Base-by-base conservation (phyloP, 2,113 vertebrate species). In the Brachypodius melanocephalos region DNA sequence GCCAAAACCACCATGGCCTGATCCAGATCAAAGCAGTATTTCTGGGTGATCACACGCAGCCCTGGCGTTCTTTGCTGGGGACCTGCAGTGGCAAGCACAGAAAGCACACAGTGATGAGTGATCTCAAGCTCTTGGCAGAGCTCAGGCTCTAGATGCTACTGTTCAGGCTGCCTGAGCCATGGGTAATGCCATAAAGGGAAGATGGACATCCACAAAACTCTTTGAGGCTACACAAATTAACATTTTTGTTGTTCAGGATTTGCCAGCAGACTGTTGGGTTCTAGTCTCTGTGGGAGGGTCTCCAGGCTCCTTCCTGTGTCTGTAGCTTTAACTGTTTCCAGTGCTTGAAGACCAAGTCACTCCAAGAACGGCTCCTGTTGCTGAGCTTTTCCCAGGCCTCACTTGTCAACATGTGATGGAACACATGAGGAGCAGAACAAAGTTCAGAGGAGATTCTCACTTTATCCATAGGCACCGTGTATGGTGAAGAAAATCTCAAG, bases 391-490 rank as follows among this genome's bases (percentile, higher is more conserved):
- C 29, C 28, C 31, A 57, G 54, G 24, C n/a, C 86, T 22, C 12
- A 16, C 14, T 40, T 34, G 26, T 0, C 4, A 73, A 57, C 25
- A 12, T 8, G 11, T 36, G 25, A 89, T 32, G 12, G 2, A 80
- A 49, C 12, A 9, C 1, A 19, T 40, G 31, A 91, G 58, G 26
- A 89, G 48, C 26, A 66, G 38, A 42, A 7, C 14, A 29, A 72
- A 61, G 21, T 17, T 62, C 29, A 43, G 24, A 29, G 5, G 28
- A 66, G 46, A 48, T 48, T 51, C 10, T 85, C 43, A 75, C 4
- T 2, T 43, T 52, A 26, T 51, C 18, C 31, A 6, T 8, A 19
- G 25, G 18, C 1, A 1, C 38, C 52, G 24, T 4, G 0, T 10
- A 78, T 1, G 0, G 8, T 79, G 57, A 46, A 62, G n/a, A 54